Evolutionary conservation across 2,888 invertebrate species (phyloP).

Genomic region (Steinernema hermaphroditum): DNA sequence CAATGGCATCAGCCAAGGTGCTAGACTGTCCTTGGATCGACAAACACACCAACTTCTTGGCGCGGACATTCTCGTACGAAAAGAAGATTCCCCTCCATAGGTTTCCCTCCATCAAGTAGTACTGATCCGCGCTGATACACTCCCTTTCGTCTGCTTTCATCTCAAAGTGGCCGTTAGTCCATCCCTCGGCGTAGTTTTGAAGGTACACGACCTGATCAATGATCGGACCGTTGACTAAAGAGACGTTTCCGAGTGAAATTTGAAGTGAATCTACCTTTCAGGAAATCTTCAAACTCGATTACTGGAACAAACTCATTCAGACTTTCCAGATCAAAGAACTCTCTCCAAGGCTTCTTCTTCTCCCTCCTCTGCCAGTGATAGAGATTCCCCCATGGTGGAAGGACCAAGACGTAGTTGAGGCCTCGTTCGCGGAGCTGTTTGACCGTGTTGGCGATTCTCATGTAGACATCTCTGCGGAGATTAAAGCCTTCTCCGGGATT

Average conservation of each 20-base stretch:
- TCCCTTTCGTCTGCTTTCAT: slow-evolving; percentile 78
- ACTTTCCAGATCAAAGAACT: slow-evolving; percentile 82
- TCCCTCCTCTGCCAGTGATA: slow-evolving; percentile 81
- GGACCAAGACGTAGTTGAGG: slow-evolving; percentile 71
- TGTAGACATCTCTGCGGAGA: slow-evolving; percentile 89
- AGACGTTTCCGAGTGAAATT: not conserved
- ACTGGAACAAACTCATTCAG: slow-evolving; percentile 81
- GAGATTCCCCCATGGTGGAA: slow-evolving; percentile 88
- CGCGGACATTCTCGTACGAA: slow-evolving; percentile 76
- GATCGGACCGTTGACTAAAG: slow-evolving; percentile 20
- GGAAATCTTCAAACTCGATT: slow-evolving; percentile 81
- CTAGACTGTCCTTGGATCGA: slow-evolving; percentile 70
- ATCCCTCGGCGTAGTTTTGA: slow-evolving; percentile 83
- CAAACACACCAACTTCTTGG: slow-evolving; percentile 76
- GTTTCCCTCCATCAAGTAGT: slow-evolving; percentile 50
- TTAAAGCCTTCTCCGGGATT: slow-evolving; percentile 96
- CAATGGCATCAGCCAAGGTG: slow-evolving; percentile 51
- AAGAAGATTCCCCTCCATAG: slow-evolving; percentile 73
- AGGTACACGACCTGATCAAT: slow-evolving; percentile 81
- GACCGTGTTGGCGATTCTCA: slow-evolving; percentile 84
- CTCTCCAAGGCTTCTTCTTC: slow-evolving; percentile 39
- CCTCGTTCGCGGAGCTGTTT: slow-evolving; percentile 72
- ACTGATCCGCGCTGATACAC: slow-evolving; percentile 69
- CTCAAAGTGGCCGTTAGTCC: slow-evolving; percentile 78
- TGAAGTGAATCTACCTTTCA: slow-evolving; percentile 71